phyloP scores from a whole-genome alignment of 2,113 vertebrate species.

The Podilymbus podiceps region DNA sequence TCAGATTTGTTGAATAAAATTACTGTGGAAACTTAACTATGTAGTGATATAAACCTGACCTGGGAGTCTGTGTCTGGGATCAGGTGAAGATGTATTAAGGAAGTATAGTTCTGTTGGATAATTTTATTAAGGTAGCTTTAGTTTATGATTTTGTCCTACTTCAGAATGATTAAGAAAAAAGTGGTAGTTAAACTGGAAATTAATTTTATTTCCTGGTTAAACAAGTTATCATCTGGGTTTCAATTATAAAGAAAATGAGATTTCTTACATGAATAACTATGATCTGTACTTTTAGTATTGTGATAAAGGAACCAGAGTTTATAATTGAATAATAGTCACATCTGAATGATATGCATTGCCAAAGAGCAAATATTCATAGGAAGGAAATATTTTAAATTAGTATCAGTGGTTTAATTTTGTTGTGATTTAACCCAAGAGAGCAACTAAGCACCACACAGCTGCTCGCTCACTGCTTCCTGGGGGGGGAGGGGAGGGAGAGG shows the following conservation, averaged over 20 bases:
- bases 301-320: background rate
- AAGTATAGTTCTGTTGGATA: background rate
- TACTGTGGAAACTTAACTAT: background rate
- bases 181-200: background rate
- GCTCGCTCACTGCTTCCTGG: too few relatives aligned
- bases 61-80: background rate
- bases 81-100: background rate
- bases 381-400: background rate
- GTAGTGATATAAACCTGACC: background rate
- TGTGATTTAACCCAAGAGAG: too few relatives aligned
- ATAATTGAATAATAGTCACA: background rate
- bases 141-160: background rate
- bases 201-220: background rate
- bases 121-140: background rate
- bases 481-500: too few relatives aligned
- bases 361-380: background rate
- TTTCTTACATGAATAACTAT: background rate
- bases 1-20: conserved; percentile 35
- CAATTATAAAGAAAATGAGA: background rate
- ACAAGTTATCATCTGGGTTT: background rate
- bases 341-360: background rate
- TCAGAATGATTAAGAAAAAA: background rate
- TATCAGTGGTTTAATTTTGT: background rate
- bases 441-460: too few relatives aligned
- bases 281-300: background rate